Evolutionary conservation across 2,888 invertebrate species (phyloP).

Genomic region (Nebria brevicollis): DNA sequence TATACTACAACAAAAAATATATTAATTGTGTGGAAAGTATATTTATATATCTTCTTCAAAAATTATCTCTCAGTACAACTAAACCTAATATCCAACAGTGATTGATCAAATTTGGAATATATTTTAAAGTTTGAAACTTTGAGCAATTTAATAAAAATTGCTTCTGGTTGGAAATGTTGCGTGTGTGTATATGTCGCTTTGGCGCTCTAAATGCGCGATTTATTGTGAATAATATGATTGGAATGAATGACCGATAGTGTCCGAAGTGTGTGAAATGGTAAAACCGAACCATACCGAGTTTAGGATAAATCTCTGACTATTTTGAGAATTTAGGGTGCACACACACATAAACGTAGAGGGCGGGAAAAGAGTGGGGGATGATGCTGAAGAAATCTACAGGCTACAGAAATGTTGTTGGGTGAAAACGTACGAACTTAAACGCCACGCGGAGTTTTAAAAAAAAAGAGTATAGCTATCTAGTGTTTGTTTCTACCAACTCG

Average conservation of each 20-base stretch:
- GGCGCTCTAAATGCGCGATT: not conserved
- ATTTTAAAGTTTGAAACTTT: too few relatives aligned
- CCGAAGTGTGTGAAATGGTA: slow-evolving; percentile 23
- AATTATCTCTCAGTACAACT: too few relatives aligned
- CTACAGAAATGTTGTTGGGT: slow-evolving; percentile 29
- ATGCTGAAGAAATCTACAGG: slow-evolving; percentile 48
- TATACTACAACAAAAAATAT: too few relatives aligned
- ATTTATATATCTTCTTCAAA: too few relatives aligned
- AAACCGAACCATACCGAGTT: slow-evolving; percentile 43
- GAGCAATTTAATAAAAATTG: too few relatives aligned
- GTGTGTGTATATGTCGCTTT: not conserved
- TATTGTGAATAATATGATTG: not conserved
- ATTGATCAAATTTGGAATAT: too few relatives aligned
- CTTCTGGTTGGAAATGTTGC: not conserved
- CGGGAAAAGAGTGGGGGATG: slow-evolving; percentile 54
- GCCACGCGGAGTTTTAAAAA: not conserved
- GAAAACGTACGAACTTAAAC: slow-evolving; percentile 31
- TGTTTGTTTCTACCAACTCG: not conserved
- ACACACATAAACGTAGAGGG: slow-evolving; percentile 42
- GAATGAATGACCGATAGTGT: slow-evolving; percentile 26
- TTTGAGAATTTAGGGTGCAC: slow-evolving; percentile 56
- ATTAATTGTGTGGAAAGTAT: too few relatives aligned
- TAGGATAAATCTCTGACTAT: slow-evolving; percentile 57
- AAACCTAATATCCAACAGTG: too few relatives aligned
- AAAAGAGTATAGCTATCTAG: not conserved